These are phyloP conservation scores for Apocheima hispidaria DNA, from an alignment of 2,888 invertebrate species.

Conservation along the genomic window DNA sequence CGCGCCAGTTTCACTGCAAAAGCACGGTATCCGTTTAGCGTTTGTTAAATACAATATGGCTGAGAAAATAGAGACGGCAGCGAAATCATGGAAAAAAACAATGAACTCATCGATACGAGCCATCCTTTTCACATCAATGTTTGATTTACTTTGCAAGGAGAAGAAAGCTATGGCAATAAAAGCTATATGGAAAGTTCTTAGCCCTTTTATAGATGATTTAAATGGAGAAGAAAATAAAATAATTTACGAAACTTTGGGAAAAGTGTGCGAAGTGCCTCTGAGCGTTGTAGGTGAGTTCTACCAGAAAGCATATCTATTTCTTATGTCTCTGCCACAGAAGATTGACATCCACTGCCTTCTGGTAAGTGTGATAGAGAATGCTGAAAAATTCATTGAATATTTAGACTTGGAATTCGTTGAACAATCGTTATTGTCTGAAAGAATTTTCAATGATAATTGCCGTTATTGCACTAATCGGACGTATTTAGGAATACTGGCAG, in stretches of 20 bases:
- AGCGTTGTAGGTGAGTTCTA: conserved; percentile 16
- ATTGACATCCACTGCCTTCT: neutral
- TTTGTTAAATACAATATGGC: conserved; percentile 54
- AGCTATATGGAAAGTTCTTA: conserved; percentile 21
- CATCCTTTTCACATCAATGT: conserved; percentile 10
- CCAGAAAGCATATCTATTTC: conserved; percentile 17
- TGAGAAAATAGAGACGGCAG: conserved; percentile 54
- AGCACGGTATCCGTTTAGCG: conserved; percentile 65
- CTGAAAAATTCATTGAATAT: conserved; percentile 19
- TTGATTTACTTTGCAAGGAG: conserved; percentile 13
- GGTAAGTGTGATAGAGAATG: neutral
- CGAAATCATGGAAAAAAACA: conserved; percentile 57
- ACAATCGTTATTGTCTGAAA: conserved; percentile 7
- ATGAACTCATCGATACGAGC: conserved; percentile 62
- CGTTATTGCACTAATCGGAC: no score
- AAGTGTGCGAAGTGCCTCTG: conserved; percentile 4
- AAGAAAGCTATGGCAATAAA: neutral
- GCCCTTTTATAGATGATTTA: conserved; percentile 17
- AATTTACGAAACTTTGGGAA: conserved; percentile 9
- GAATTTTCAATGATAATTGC: neutral
- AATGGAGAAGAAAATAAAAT: conserved; percentile 20
- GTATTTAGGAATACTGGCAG: conserved; percentile 9
- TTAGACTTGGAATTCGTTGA: conserved; percentile 23
- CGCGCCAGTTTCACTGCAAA: conserved; percentile 67
- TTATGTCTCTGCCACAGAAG: conserved; percentile 3